Base-by-base conservation (phyloP, 2,797 vertebrate genomes). In the Sitta carolinensis region DNA sequence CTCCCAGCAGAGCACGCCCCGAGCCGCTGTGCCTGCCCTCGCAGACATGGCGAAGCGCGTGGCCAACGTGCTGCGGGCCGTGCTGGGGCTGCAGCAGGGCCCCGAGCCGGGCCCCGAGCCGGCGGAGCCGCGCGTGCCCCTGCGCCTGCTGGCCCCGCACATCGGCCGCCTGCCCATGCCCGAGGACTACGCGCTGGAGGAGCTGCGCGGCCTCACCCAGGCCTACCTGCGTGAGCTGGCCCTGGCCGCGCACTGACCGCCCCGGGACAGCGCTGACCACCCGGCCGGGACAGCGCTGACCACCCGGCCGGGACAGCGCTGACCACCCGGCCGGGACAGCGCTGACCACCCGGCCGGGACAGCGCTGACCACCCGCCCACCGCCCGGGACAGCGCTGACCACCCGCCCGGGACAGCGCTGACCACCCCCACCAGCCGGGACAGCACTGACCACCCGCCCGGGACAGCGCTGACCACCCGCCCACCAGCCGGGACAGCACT, bases 151-250 rank as follows among this genome's bases (percentile, higher is more conserved):
- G 29, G 99, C 98, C 2, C 99, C 98, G 2, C 98, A 99, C 97
- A 98, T 99, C 25, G 98, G 98, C 19, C 98, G 98, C 17, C 98
- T 99, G 64, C 99, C 99, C 16, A 98, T 99, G 99, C 99, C 99
- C 0, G 99, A 99, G 96, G 99, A 99, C 97, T 99, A 99, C 19
- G 98, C 98, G 45, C n/a, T 99, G 97, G 99, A 99, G 95, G 99
- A 99, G 96, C 98, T 99, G n/a, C 98, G 99, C 4, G 97, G 98
- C 74, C 99, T 99, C 93, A 99, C 99, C 4, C 98, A 99, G 97
- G 98, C 98, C 0, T 99, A 99, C 97, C 98, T 99, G 23, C 96
- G 97, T 2, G 99, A 99, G 98, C 98, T 99, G 78, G 97, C 98
- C 1, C 93, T 98, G 9, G 94, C 75, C 82, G 96, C 98, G 74